Conservation (phyloP, 2,797 vertebrate genomes). For the Nannoperca obscura region DNA sequence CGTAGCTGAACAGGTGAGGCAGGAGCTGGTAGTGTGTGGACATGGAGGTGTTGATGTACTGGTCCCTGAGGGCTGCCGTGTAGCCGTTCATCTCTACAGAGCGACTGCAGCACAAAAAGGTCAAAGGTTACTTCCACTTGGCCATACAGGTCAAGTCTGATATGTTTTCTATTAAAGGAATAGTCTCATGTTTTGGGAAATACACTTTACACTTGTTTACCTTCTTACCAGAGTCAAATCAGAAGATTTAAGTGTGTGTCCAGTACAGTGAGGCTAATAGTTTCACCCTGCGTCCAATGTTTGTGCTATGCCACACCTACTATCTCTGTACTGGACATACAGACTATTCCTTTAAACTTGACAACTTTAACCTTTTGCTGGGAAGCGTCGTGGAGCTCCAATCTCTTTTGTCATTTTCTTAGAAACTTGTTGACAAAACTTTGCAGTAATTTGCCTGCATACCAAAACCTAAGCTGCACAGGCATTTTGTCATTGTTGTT, state of each 20-base stretch:
- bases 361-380: background rate
- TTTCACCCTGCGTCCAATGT: background rate
- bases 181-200: background rate
- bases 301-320: background rate
- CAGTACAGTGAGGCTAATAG: background rate
- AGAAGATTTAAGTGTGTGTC: background rate
- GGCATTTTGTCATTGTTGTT: constrained; percentile 43
- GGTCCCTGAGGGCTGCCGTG: constrained; percentile 93
- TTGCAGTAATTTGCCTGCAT: constrained; percentile 31
- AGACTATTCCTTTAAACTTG: background rate
- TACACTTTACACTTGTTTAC: background rate
- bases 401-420: background rate
- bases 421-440: constrained; percentile 40
- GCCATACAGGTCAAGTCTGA: background rate
- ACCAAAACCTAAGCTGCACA: background rate
- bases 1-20: constrained; percentile 95
- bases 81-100: constrained; percentile 96
- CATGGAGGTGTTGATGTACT: constrained; percentile 94
- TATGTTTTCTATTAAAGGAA: background rate
- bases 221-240: background rate
- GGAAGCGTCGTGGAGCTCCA: background rate
- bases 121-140: constrained; percentile 22
- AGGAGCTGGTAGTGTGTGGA: constrained; percentile 95
- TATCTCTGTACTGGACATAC: background rate
- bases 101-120: constrained; percentile 83